Evolutionary conservation across 2,113 vertebrate species (phyloP), one percentile per base, ranked within the genome.

Genomic region (Physeter macrocephalus): DNA sequence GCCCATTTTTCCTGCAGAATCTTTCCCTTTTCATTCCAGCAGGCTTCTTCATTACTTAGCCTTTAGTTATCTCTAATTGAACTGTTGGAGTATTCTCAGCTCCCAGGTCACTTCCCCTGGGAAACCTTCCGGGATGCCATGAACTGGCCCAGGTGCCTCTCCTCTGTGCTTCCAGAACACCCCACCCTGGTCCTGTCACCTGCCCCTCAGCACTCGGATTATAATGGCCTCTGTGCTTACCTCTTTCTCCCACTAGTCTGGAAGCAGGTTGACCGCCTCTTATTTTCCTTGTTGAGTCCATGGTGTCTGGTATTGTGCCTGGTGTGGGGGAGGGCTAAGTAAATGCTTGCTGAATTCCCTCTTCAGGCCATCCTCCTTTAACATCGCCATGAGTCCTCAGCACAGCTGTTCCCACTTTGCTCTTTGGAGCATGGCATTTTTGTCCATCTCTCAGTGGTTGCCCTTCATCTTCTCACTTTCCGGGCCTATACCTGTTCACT

Each of bases 151-250:
- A 14, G 25, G 39, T 49, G 23, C 15, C 12, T 75, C 39, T 80
- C 23, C 41, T 20, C 10, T 31, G 29, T 27, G 29, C 11, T 59
- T 39, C 25, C 27, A 0, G 36, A 34, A 20, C 18, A 34, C 10
- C 9, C 71, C 23, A 12, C 46, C 14, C 25, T 82, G n/a, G 36
- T 75, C 52, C 62, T 41, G 71, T n/a, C 2, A 8, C 34, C 14
- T 4, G 8, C 31, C 41, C 49, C n/a, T 85, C 43, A 34, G 71
- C 64, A n/a, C 8, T 17, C 43, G 49, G 18, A 12, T 43, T 59
- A 0, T 43, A 23, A 6, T 31, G 14, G 18, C n/a, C 9, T 46
- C 43, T 8, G 6, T 29, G 2, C 18, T 49, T 21, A 20, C 1
- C 59, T 62, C 12, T n/a, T 59, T 52, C 41, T 61, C 36, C 46